Evolutionary conservation across 2,797 vertebrate genomes (phyloP), one percentile per base, ranked within the genome.

Genomic region (Acipenser ruthenus): DNA sequence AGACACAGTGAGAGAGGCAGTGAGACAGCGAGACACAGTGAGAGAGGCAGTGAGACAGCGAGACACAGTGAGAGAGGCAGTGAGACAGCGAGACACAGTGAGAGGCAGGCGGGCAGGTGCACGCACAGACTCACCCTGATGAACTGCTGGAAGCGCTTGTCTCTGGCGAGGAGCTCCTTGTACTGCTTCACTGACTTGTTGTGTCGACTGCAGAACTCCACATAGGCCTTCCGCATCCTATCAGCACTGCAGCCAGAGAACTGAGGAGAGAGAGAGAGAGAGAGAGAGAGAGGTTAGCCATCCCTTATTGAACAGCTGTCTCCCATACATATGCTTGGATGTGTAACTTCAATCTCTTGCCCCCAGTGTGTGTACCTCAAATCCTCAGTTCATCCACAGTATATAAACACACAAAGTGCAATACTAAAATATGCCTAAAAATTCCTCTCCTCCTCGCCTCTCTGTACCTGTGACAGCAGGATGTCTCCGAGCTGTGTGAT

Each of bases 91-190:
- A 37, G 9, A 7, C 13, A 37, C 15, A 18, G 15, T 18, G 23
- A 37, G 23, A 37, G 23, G 23, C 23, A 37, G 23, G 47, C 6
- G 61, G 1, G 3, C 6, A 3, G 6, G 1, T 1, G 6, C 49
- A 3, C 10, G 13, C 4, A 7, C 4, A 7, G 0, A 4, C 88
- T 91, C 74, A 96, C 95, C 87, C 93, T 82, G 73, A 96, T 91
- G 74, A 97, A 95, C 75, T 89, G 89, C 81, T 96, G 94, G 77
- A 96, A 93, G 68, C 92, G 88, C 62, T 96, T 96, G 81, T 97
- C 94, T 37, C 92, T 86, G 7, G 92, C 86, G 2, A 93, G 86
- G 7, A 96, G 84, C 47, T 96, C 94, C 80, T 97, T 97, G 79
- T 96, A 96, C 23, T 93, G 79, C 79, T 95, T 96, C 49, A 95